Evolutionary conservation across 2,797 vertebrate species (phyloP).

Genomic region (Tauraco hartlaubi): DNA sequence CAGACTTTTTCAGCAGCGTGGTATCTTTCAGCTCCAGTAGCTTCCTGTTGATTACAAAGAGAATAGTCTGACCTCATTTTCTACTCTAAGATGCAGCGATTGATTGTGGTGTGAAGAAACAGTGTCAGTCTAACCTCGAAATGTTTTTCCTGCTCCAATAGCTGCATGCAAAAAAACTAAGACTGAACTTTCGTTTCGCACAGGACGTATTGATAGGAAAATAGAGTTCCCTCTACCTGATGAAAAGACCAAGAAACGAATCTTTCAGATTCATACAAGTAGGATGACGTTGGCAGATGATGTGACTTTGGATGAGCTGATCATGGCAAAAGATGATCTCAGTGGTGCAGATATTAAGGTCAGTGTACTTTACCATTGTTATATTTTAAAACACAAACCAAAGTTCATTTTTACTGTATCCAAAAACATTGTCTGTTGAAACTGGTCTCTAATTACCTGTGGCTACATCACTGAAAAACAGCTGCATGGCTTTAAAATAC

Average conservation of each 20-base stretch:
- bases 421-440: neutral
- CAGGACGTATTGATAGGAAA: conserved; percentile 96
- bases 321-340: conserved; percentile 97
- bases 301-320: conserved; percentile 94
- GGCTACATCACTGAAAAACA: neutral
- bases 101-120: neutral
- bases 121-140: neutral
- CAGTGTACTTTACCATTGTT: neutral
- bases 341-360: conserved; percentile 98
- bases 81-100: neutral
- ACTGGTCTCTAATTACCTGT: neutral
- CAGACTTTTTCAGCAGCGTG: neutral
- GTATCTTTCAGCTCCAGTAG: too few relatives aligned
- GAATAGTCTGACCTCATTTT: neutral
- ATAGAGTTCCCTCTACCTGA: conserved; percentile 97
- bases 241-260: conserved; percentile 96
- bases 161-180: neutral
- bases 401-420: neutral
- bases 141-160: neutral
- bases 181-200: neutral
- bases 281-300: conserved; percentile 95
- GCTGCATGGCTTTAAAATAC: neutral
- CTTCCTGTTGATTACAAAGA: neutral
- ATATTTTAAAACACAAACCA: neutral
- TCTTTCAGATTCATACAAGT: conserved; percentile 98